Base-by-base conservation (phyloP, 2,888 invertebrate species). In the Netelia fuscicornis region DNA sequence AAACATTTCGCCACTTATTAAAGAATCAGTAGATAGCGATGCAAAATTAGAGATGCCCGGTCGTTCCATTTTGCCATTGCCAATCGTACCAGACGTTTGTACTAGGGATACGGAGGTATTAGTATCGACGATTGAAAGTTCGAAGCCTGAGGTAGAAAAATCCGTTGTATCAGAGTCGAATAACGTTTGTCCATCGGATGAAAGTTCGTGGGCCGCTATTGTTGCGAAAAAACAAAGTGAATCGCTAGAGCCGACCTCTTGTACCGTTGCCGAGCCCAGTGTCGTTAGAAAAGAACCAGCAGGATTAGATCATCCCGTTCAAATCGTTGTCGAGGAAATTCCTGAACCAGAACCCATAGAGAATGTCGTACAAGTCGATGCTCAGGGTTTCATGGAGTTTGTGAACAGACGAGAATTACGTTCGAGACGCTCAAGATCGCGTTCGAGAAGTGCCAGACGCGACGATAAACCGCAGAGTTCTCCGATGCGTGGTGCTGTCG, bases 351-450 rank as follows among this genome's bases (percentile, higher is more conserved):
- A 91, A 30, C 90, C 92, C 0, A 90, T 92, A 44, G 92, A 93
- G 86, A 90, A 91, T 80, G 77, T 92, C 74, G 89, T 90, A 30
- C 89, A 91, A 76, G 90, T 91, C 42, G 94, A 94, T 84, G 89
- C 92, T 13, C 94, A 95, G 87, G 95, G 94, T 68, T 95, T 95
- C 87, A 93, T 94, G 82, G 95, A 95, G 90, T 94, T 93, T 75
- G 89, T 95, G 8, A 94, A 94, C 23, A 94, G 94, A 88, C 94
- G 93, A 87, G 94, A 94, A 86, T 92, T 93, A 75, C 90, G 93
- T 23, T 92, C 91, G 11, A 89, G 94, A 23, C 90, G 92, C 72
- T 94, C 94, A 56, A 92, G 94, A 84, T 94, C 94, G 25, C 91
- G 93, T 56, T 93, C 93, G 3, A 87, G 92, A 77, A 92, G 90